These are phyloP conservation scores for Lagria hirta DNA, from an alignment of 2,888 invertebrate species.

Conservation along the genomic window DNA sequence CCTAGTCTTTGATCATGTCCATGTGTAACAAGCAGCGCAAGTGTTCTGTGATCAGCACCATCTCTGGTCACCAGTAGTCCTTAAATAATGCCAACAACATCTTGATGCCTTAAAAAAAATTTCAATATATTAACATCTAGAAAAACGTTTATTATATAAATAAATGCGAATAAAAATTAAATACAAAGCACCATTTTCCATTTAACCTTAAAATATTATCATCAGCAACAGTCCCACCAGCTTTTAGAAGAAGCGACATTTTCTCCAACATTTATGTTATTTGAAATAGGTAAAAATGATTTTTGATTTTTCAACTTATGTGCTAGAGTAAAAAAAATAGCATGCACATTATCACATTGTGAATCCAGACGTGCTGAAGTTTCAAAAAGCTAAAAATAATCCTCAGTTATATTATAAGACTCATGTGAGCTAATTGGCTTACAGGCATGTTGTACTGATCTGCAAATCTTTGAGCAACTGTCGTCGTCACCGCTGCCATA, in stretches of 20 bases:
- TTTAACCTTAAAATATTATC: too few relatives aligned
- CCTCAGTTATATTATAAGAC: slow-evolving; percentile 2
- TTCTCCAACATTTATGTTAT: slow-evolving; percentile 10
- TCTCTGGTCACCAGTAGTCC: too few relatives aligned
- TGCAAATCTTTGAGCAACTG: slow-evolving; percentile 72
- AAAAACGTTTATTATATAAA: too few relatives aligned
- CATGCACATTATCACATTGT: slow-evolving; percentile 74
- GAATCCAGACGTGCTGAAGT: slow-evolving; percentile 77
- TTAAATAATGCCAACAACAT: too few relatives aligned
- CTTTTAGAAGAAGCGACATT: slow-evolving; percentile 1
- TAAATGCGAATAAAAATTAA: too few relatives aligned
- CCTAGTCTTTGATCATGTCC: too few relatives aligned
- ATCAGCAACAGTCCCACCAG: slow-evolving; percentile 11
- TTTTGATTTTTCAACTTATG: slow-evolving; percentile 71
- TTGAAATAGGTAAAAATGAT: slow-evolving; percentile 52
- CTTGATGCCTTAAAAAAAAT: too few relatives aligned
- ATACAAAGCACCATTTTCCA: too few relatives aligned
- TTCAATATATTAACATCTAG: too few relatives aligned
- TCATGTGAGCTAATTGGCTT: slow-evolving; percentile 35
- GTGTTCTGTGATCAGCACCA: too few relatives aligned
- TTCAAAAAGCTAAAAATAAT: slow-evolving; percentile 66
- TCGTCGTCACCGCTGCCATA: slow-evolving; percentile 65
- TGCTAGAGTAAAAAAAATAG: slow-evolving; percentile 80
- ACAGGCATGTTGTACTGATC: slow-evolving; percentile 74
- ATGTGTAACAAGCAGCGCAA: too few relatives aligned